Evolutionary conservation across 2,888 invertebrate species (phyloP).

Genomic region (Meta bourneti): DNA sequence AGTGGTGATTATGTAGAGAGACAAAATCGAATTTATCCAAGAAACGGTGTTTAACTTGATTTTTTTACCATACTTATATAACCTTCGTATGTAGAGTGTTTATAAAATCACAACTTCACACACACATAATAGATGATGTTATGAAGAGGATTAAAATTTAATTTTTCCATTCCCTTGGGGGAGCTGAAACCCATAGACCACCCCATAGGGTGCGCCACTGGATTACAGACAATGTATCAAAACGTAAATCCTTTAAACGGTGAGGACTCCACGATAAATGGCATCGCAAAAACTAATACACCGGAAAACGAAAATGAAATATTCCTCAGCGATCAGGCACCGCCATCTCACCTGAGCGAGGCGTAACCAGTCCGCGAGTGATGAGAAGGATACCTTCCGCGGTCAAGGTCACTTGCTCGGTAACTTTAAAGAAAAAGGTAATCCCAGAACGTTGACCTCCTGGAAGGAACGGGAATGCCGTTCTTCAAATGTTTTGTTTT

Average conservation of each 20-base stretch:
- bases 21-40: conserved; percentile 1
- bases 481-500: neutral
- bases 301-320: conserved; percentile 15
- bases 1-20: no score
- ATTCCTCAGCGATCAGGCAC: neutral
- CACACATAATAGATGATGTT: no score
- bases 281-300: neutral
- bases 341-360: conserved; percentile 13
- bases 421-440: conserved; percentile 65
- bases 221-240: no score
- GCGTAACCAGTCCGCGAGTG: conserved; percentile 43
- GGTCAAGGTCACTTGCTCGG: conserved; percentile 69
- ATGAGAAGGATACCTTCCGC: conserved; percentile 28
- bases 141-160: no score
- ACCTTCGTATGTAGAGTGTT: neutral
- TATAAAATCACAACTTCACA: no score
- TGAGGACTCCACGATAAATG: no score
- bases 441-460: conserved; percentile 67
- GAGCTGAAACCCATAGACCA: no score
- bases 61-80: neutral
- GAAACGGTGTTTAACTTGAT: neutral
- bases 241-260: no score
- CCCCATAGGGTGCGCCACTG: no score
- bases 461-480: conserved; percentile 29
- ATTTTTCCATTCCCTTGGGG: no score